Evolutionary conservation across 2,113 vertebrate genomes (phyloP).

Genomic region (Pogona vitticeps): DNA sequence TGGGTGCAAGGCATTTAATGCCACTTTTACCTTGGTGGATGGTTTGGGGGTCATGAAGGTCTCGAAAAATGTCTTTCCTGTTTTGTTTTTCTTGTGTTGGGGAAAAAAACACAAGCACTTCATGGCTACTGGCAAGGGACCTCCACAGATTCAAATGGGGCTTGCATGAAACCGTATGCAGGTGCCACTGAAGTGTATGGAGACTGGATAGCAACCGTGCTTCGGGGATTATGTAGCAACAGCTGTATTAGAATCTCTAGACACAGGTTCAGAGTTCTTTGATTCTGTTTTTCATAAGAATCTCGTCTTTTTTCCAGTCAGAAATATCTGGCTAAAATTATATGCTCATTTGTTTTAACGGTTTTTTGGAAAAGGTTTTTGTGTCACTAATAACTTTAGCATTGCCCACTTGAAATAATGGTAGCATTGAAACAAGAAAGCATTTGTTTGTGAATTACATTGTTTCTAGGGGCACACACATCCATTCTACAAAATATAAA

Average conservation of each 20-base stretch:
- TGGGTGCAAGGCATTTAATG: conserved; percentile 83
- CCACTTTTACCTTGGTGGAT: conserved; percentile 81
- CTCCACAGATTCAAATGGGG: not conserved
- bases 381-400: conserved; percentile 74
- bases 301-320: conserved; percentile 62
- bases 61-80: conserved; percentile 73
- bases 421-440: conserved; percentile 75
- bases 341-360: conserved; percentile 31
- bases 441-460: conserved; percentile 76
- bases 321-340: conserved; percentile 59
- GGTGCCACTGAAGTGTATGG: conserved; percentile 2
- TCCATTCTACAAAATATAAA: conserved; percentile 77
- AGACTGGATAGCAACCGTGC: not conserved
- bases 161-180: conserved; percentile 24
- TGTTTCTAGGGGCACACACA: conserved; percentile 81
- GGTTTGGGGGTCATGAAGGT: conserved; percentile 73
- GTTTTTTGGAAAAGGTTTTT: conserved; percentile 44
- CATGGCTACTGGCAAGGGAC: conserved; percentile 9
- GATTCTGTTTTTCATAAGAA: conserved; percentile 68
- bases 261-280: conserved; percentile 67
- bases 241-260: conserved; percentile 80
- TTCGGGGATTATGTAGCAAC: conserved; percentile 65
- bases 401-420: conserved; percentile 74
- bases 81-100: conserved; percentile 41
- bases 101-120: conserved; percentile 17